Conservation (phyloP, 2,113 vertebrate species). For the Festucalex cinctus region DNA sequence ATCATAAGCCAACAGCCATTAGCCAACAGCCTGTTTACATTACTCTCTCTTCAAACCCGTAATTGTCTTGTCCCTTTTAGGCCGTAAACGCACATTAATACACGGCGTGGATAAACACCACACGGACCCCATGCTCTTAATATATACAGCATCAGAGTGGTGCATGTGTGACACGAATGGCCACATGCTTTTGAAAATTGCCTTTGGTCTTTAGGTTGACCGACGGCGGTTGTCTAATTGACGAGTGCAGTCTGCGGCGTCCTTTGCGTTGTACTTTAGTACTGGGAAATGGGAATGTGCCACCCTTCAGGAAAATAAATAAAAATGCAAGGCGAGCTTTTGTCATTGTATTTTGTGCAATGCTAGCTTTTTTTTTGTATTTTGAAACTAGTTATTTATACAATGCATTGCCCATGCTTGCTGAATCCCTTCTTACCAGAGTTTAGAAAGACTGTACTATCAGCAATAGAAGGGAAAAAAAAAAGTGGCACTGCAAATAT, state of each 20-base stretch:
- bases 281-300: not conserved
- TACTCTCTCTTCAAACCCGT: not conserved
- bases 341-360: not conserved
- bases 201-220: not conserved
- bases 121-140: not conserved
- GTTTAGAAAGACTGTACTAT: not conserved
- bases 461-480: not conserved
- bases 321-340: not conserved
- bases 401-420: not conserved
- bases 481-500: not conserved
- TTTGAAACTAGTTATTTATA: not conserved
- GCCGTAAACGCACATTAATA: not conserved
- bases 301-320: not conserved
- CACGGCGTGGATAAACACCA: not conserved
- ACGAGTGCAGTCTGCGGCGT: not conserved
- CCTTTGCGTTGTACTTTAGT: not conserved
- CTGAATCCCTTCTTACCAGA: not conserved
- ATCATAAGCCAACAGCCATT: constrained; percentile 1
- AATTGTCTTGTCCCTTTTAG: not conserved
- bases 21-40: constrained; percentile 2
- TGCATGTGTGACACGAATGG: not conserved
- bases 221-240: not conserved
- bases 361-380: not conserved
- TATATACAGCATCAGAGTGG: not conserved
- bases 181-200: not conserved